These are phyloP conservation scores for Tachystola acroxantha DNA, from an alignment of 2,888 invertebrate genomes.

Conservation along the genomic window DNA sequence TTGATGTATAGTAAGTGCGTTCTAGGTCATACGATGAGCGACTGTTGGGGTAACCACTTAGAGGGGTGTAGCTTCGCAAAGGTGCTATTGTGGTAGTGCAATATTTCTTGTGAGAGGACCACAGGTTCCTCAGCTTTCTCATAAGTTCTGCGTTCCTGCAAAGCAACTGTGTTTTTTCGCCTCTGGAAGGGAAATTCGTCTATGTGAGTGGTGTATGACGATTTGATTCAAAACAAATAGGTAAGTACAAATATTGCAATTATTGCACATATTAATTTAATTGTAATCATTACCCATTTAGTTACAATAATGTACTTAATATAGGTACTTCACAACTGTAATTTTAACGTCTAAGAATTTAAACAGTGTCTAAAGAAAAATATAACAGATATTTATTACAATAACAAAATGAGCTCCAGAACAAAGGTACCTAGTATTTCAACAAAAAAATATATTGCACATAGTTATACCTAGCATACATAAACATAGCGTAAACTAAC, in stretches of 20 bases:
- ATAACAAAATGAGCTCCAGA: too few species aligned
- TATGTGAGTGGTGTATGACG: constrained; percentile 18
- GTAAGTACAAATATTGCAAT: constrained; percentile 24
- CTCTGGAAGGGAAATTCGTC: constrained; percentile 70
- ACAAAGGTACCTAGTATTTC: too few species aligned
- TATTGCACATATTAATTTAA: constrained; percentile 41
- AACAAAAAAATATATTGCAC: too few species aligned
- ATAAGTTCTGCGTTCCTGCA: constrained; percentile 80
- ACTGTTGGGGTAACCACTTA: constrained; percentile 69
- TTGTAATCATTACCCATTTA: constrained; percentile 51
- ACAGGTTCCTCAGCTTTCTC: constrained; percentile 78
- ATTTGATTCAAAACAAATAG: neutral
- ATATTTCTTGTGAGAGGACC: constrained; percentile 80
- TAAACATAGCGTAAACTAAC: too few species aligned
- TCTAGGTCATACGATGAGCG: constrained; percentile 63
- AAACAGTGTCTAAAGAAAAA: too few species aligned
- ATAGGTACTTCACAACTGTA: too few species aligned
- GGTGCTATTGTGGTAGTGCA: constrained; percentile 63
- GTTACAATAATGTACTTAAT: neutral
- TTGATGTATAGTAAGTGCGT: constrained; percentile 63
- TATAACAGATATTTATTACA: too few species aligned
- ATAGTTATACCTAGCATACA: too few species aligned
- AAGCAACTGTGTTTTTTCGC: constrained; percentile 78
- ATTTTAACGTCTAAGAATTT: too few species aligned
- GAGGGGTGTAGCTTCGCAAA: constrained; percentile 56